phyloP scores from a whole-genome alignment of 2,888 invertebrate species.

The Venusia cambrica region DNA sequence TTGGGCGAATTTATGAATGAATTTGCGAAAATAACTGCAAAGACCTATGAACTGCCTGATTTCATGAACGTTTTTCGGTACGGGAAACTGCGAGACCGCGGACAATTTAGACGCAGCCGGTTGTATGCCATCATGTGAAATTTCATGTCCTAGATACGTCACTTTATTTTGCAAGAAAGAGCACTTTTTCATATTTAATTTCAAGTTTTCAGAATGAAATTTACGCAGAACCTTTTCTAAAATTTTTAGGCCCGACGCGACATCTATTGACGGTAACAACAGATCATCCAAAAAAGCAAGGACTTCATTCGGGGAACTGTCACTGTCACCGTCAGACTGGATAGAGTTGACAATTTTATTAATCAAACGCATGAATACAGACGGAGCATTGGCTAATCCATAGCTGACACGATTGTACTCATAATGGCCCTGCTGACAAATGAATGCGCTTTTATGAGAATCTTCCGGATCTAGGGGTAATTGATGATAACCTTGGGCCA shows the following conservation, averaged over 20 bases:
- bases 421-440: conserved; percentile 1
- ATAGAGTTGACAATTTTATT: conserved; percentile 2
- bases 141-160: conserved; percentile 33
- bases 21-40: conserved; percentile 36
- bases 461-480: conserved; percentile 1
- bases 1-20: conserved; percentile 32
- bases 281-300: no score
- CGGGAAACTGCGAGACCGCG: conserved; percentile 28
- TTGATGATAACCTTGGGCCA: conserved; percentile 4
- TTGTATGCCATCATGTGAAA: conserved; percentile 25
- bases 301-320: no score
- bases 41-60: conserved; percentile 35
- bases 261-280: background rate
- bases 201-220: conserved; percentile 11
- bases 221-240: conserved; percentile 1
- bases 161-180: conserved; percentile 30
- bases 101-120: conserved; percentile 29
- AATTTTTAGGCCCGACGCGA: background rate
- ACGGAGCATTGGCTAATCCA: conserved; percentile 1
- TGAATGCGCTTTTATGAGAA: conserved; percentile 1
- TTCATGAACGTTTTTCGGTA: conserved; percentile 31
- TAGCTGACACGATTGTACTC: background rate
- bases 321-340: no score
- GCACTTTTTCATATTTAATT: conserved; percentile 33
- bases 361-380: conserved; percentile 4